A percentile compares a stretch with the other conserved stretches of the same genome.
Conservation (phyloP, 2,797 vertebrate species). For the Cryptoprocta ferox region DNA sequence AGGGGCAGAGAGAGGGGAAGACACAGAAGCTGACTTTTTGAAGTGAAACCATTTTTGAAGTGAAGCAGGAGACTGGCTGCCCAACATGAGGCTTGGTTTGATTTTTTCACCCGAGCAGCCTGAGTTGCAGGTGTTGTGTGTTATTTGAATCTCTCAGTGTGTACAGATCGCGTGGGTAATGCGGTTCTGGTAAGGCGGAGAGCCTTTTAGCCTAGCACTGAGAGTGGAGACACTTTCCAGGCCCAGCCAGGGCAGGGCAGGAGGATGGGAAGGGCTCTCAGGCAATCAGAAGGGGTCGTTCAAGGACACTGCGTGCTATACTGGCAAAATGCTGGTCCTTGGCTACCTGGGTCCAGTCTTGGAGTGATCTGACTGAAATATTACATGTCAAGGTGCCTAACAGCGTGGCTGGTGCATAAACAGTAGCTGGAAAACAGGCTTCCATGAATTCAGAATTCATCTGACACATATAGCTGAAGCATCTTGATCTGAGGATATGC, state of each 20-base stretch:
- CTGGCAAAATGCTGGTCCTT: background rate
- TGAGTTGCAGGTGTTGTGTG: background rate
- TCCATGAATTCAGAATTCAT: background rate
- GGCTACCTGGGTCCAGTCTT: background rate
- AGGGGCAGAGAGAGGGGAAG: too few species aligned
- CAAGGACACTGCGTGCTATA: accelerated
- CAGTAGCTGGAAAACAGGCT: background rate
- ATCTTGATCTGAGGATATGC: background rate
- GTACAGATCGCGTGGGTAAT: background rate
- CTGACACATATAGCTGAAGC: background rate
- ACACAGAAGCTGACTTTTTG: background rate
- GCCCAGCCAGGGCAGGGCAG: background rate
- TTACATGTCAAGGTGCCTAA: background rate
- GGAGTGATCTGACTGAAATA: background rate
- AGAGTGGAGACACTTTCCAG: background rate
- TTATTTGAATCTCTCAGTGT: background rate
- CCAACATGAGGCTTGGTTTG: background rate
- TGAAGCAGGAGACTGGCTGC: background rate
- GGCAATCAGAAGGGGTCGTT: background rate
- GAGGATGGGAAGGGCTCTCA: background rate
- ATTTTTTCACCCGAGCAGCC: background rate
- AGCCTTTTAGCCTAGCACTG: background rate
- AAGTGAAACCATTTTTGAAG: background rate
- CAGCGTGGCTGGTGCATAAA: too few species aligned
- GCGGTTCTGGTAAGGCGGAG: background rate